Percentiles rank a stretch among this genome's conserved stretches.
phyloP scores from a whole-genome alignment of 2,113 vertebrate species.

The Taurulus bubalis region DNA sequence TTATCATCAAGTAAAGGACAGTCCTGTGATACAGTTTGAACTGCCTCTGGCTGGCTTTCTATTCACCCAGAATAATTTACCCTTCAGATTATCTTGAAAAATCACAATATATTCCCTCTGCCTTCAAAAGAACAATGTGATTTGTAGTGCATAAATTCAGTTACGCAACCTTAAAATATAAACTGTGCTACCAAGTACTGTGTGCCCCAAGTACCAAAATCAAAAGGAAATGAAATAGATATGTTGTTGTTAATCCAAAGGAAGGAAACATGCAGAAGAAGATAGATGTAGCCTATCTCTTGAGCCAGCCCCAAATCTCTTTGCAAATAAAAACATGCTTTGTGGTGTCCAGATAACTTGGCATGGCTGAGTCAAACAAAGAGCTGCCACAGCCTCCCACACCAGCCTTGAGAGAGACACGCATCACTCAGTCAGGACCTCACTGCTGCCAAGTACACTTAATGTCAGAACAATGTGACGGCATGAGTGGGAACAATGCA shows the following conservation, averaged over 20 bases:
- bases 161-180: background rate
- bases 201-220: conserved; percentile 48
- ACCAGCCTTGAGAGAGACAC: conserved; percentile 47
- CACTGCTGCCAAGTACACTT: conserved; percentile 45
- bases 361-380: conserved; percentile 69
- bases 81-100: background rate
- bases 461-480: conserved; percentile 53
- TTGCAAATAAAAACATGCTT: conserved; percentile 72
- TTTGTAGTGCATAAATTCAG: conserved; percentile 1
- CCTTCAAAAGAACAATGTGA: background rate
- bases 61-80: background rate
- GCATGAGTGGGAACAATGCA: conserved; percentile 15
- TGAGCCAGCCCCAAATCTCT: conserved; percentile 47
- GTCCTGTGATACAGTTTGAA: no score
- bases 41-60: background rate
- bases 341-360: conserved; percentile 74
- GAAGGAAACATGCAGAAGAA: conserved; percentile 74
- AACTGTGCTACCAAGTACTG: conserved; percentile 31
- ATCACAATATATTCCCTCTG: no score
- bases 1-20: no score
- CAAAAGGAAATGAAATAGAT: conserved; percentile 70
- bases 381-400: conserved; percentile 53
- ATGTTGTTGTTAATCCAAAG: conserved; percentile 72
- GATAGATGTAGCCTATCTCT: conserved; percentile 65
- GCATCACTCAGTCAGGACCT: conserved; percentile 42